A percentile compares a stretch with the other conserved stretches of the same genome.
These are phyloP conservation scores for Agrilus cyanescens DNA, from an alignment of 2,888 invertebrate species.

Conservation along the genomic window DNA sequence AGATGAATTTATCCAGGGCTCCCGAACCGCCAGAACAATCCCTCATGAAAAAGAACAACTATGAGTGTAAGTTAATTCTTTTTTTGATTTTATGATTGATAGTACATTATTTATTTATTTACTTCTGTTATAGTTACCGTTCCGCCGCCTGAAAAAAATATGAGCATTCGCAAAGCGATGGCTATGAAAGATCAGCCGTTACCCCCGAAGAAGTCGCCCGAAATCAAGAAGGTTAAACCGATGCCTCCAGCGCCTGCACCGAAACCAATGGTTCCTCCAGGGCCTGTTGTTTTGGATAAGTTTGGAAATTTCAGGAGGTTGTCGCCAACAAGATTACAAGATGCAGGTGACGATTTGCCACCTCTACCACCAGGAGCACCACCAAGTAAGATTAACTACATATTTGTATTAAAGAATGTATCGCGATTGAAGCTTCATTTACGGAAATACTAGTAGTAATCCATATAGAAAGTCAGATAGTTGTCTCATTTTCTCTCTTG, in stretches of 20 bases:
- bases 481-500: too few relatives aligned
- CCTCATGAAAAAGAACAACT: too few relatives aligned
- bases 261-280: constrained; percentile 33
- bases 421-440: too few relatives aligned
- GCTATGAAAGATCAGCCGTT: constrained; percentile 51
- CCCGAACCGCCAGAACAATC: too few relatives aligned
- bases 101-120: background rate
- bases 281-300: constrained; percentile 57
- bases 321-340: constrained; percentile 32
- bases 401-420: constrained; percentile 15
- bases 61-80: too few relatives aligned
- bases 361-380: constrained; percentile 40
- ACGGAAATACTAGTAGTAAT: too few relatives aligned
- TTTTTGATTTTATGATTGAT: background rate
- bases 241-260: constrained; percentile 16
- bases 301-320: constrained; percentile 60
- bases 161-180: constrained; percentile 50
- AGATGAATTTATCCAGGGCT: too few relatives aligned
- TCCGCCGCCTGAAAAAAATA: constrained; percentile 42
- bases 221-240: constrained; percentile 22
- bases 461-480: too few relatives aligned
- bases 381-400: constrained; percentile 38
- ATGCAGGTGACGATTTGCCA: constrained; percentile 35
- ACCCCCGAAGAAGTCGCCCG: constrained; percentile 33
- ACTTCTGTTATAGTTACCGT: constrained; percentile 15